phyloP scores from a whole-genome alignment of 2,113 vertebrate genomes.

The Tympanuchus pallidicinctus region DNA sequence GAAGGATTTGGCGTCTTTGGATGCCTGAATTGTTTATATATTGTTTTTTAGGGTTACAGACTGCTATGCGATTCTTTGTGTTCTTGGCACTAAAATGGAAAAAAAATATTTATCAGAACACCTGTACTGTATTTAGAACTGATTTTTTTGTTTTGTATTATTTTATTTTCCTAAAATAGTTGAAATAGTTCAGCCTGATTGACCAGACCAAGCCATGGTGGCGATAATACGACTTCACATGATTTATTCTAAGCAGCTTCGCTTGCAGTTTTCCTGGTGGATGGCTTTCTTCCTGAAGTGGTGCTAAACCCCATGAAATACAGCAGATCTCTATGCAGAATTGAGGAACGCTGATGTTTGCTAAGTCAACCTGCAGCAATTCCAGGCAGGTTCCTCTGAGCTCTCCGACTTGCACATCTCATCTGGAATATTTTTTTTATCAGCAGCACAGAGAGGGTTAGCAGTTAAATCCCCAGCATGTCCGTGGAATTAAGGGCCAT shows the following conservation, averaged over 20 bases:
- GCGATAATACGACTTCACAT: background rate
- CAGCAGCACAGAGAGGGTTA: rapidly evolving
- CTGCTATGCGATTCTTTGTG: background rate
- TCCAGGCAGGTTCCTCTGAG: background rate
- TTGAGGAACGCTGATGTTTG: background rate
- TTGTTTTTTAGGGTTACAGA: background rate
- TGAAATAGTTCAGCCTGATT: background rate
- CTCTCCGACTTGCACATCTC: background rate
- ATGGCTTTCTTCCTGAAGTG: background rate
- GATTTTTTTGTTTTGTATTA: too few relatives aligned
- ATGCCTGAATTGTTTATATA: background rate
- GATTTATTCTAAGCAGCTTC: background rate
- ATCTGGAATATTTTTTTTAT: background rate
- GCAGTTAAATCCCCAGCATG: background rate
- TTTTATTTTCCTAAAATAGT: background rate
- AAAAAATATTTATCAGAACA: background rate
- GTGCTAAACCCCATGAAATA: background rate
- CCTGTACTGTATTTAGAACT: background rate
- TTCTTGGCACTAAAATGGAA: background rate
- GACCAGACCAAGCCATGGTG: rapidly evolving
- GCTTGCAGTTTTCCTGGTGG: rapidly evolving
- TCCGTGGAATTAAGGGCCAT: background rate
- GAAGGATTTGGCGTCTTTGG: background rate
- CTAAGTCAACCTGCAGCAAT: background rate
- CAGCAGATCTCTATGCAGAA: background rate